phyloP scores from a whole-genome alignment of 1,140 invertebrate species.

The Macrotrachela quadricornifera region DNA sequence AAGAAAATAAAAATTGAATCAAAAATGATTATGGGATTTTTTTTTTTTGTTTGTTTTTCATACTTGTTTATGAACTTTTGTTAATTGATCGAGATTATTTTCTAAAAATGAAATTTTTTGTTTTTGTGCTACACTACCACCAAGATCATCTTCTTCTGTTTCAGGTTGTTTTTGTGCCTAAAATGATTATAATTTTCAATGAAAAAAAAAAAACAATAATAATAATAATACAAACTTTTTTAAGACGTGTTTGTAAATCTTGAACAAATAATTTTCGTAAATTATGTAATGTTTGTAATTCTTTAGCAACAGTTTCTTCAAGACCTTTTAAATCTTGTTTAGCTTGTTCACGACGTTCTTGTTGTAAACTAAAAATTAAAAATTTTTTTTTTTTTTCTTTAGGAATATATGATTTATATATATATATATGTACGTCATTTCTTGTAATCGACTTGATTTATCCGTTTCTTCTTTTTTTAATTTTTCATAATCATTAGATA shows the following conservation, averaged over 20 bases:
- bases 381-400: too few species aligned
- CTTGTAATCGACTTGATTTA: constrained; percentile 77
- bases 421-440: constrained; percentile 42
- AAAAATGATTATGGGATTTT: too few species aligned
- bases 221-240: constrained; percentile 2
- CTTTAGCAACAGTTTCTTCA: constrained; percentile 48
- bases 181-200: background rate
- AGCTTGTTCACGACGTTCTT: constrained; percentile 60
- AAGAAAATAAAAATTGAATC: too few species aligned
- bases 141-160: background rate
- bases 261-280: constrained; percentile 89
- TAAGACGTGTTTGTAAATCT: constrained; percentile 51
- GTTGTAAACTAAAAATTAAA: constrained; percentile 32
- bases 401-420: too few species aligned
- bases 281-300: constrained; percentile 89
- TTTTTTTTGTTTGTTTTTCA: too few species aligned
- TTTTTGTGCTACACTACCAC: constrained; percentile 1
- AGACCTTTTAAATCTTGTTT: constrained; percentile 76
- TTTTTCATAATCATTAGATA: constrained; percentile 80
- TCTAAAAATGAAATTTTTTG: constrained; percentile 85
- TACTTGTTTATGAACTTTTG: constrained; percentile 54
- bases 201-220: background rate
- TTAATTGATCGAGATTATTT: constrained; percentile 94
- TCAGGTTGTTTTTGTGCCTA: background rate
- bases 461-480: constrained; percentile 78